phyloP scores from a whole-genome alignment of 2,113 vertebrate species.

The Tenebrosternarchus preto region DNA sequence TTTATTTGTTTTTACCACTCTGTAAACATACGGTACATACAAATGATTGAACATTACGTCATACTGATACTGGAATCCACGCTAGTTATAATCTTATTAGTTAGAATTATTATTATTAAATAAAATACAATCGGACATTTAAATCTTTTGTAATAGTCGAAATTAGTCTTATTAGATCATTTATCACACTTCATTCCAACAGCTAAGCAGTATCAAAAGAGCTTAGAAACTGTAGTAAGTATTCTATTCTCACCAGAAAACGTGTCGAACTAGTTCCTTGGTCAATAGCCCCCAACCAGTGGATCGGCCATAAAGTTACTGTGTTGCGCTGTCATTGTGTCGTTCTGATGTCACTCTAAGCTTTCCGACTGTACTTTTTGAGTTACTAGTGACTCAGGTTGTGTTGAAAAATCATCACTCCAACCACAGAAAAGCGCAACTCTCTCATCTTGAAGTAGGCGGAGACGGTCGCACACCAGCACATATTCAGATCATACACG shows the following conservation, averaged over 20 bases:
- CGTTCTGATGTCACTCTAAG: neutral
- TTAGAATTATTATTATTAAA: too few species aligned
- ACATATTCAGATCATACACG: neutral
- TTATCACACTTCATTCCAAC: neutral
- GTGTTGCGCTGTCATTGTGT: conserved; percentile 1
- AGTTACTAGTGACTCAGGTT: neutral
- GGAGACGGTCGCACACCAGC: neutral
- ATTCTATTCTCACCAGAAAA: conserved; percentile 21
- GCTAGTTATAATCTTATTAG: too few species aligned
- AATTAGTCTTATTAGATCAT: neutral
- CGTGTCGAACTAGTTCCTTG: conserved; percentile 35
- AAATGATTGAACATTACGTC: too few species aligned
- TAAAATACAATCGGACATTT: too few species aligned
- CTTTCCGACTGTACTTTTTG: neutral
- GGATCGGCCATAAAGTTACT: neutral
- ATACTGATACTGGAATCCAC: too few species aligned
- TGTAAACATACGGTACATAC: too few species aligned
- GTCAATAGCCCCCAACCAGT: conserved; percentile 33
- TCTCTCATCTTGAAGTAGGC: neutral
- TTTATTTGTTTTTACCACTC: too few species aligned
- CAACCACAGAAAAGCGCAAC: neutral
- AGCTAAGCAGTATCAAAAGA: neutral
- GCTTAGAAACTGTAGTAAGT: neutral
- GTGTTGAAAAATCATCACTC: neutral
- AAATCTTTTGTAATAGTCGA: too few species aligned